Conservation (phyloP, 30 jellyfish, hydroid and myxozoan species). For the Aurelia aurita region DNA sequence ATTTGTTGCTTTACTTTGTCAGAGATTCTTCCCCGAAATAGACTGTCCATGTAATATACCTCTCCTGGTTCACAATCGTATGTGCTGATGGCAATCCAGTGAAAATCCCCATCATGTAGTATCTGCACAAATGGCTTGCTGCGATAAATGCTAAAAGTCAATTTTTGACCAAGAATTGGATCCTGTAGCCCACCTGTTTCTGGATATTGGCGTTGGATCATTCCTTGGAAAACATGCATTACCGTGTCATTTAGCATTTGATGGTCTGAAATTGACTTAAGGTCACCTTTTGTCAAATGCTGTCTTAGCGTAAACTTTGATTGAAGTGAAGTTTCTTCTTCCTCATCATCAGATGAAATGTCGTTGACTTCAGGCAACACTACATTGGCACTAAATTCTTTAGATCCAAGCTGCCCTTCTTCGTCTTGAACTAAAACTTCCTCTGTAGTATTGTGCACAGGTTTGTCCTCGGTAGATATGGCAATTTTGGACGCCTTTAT, state of each 20-base stretch:
- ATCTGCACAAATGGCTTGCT: slow-evolving; percentile 59
- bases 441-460: slow-evolving; percentile 18
- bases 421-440: slow-evolving; percentile 17
- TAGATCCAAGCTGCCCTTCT: slow-evolving; percentile 20
- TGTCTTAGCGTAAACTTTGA: not conserved
- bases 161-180: slow-evolving; percentile 24
- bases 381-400: slow-evolving; percentile 9
- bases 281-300: slow-evolving; percentile 21
- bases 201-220: slow-evolving; percentile 24
- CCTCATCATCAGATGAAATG: not conserved
- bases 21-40: not conserved
- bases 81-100: slow-evolving; percentile 61
- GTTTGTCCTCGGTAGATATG: not conserved
- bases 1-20: not conserved
- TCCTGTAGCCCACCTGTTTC: slow-evolving; percentile 44
- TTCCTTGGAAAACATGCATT: slow-evolving; percentile 9
- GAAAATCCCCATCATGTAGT: slow-evolving; percentile 35
- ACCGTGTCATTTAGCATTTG: slow-evolving; percentile 31
- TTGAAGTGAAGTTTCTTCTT: slow-evolving; percentile 9
- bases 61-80: slow-evolving; percentile 34
- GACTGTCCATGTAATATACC: slow-evolving; percentile 14
- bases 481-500: slow-evolving; percentile 38
- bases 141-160: not conserved
- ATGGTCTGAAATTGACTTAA: slow-evolving; percentile 23
- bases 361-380: slow-evolving; percentile 21